Base-by-base conservation (phyloP, 1,140 invertebrate genomes). In the Anoplolepis gracilipes region DNA sequence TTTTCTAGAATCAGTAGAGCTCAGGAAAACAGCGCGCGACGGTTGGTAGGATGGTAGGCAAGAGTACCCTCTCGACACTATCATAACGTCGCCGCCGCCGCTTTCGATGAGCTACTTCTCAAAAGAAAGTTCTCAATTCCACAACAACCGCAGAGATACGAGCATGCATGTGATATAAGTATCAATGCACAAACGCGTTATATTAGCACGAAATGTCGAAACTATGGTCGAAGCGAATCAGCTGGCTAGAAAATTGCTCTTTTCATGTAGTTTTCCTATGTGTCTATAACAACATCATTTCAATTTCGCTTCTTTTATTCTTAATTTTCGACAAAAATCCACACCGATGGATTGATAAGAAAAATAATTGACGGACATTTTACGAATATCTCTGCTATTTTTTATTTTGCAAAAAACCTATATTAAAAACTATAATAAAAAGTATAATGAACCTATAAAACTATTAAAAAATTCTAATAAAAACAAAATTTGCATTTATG, bases 21-120 rank as follows among this genome's bases (percentile, higher is more conserved):
- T 59, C 53, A 11, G 53, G 10, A 22, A 11, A 8, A 55, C 19
- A 57, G 1, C 6, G 10, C 46, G 33, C 53, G 42, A 6, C 39
- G 39, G 16, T 33, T 49, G n/a, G n/a, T n/a, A n/a, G n/a, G n/a
- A n/a, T 36, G 16, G 33, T 69, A 55, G 22, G 49, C 77, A 57
- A 39, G n/a, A n/a, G 42, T 70, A 67, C 16, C 65, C 59, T 67
- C 53, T 42, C 78, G 78, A 53, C 46, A 19, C 53, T 62, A 39
- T 49, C 46, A 72, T 49, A 16, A 39, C 46, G 22, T 16, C 36
- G 28, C 64, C 39, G 22, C 22, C 36, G 28, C 64, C 39, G 53
- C 65, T 73, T 46, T 61, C 67, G 65, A 42, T 86, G 85, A 86
- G 85, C 85, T 72, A 86, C 78, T 86, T 86, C 49, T 72, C 67